Percentiles rank a stretch among this genome's conserved stretches.
These are phyloP conservation scores for Lota lota DNA, from an alignment of 2,113 vertebrate genomes.

Conservation along the genomic window DNA sequence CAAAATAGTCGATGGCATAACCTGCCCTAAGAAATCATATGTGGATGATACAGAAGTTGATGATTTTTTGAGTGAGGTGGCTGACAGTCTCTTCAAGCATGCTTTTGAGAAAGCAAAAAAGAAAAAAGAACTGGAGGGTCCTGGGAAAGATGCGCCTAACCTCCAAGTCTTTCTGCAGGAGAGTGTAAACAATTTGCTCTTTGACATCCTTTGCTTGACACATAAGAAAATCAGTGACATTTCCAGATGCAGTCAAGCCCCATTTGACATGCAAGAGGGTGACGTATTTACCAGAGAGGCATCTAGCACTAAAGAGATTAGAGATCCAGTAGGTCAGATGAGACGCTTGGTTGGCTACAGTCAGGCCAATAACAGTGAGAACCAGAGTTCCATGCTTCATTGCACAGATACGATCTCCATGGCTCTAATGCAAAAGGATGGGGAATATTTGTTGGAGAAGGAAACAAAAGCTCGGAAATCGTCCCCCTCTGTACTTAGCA, in stretches of 20 bases:
- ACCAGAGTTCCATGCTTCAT: slow-evolving; percentile 26
- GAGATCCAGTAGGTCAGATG: slow-evolving; percentile 53
- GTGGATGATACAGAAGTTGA: slow-evolving; percentile 73
- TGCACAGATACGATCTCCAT: slow-evolving; percentile 46
- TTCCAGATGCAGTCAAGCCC: slow-evolving; percentile 60
- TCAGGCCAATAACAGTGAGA: slow-evolving; percentile 44
- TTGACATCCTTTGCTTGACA: slow-evolving; percentile 82
- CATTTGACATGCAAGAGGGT: slow-evolving; percentile 41
- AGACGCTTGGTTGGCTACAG: slow-evolving; percentile 45
- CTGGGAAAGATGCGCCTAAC: slow-evolving; percentile 58
- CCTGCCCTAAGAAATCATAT: slow-evolving; percentile 68
- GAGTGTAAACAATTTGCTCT: slow-evolving; percentile 82
- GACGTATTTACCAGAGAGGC: slow-evolving; percentile 32
- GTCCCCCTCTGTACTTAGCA: slow-evolving; percentile 24
- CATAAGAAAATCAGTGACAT: slow-evolving; percentile 84
- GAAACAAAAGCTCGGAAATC: slow-evolving; percentile 41
- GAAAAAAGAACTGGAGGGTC: slow-evolving; percentile 65
- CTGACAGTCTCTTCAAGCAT: slow-evolving; percentile 84
- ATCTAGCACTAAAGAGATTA: slow-evolving; percentile 39
- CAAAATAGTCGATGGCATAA: slow-evolving; percentile 80
- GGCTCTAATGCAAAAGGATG: slow-evolving; percentile 37
- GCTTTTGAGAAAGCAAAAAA: slow-evolving; percentile 82
- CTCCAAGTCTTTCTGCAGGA: slow-evolving; percentile 77
- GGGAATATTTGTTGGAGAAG: slow-evolving; percentile 42
- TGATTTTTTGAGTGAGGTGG: slow-evolving; percentile 84